Evolutionary conservation across 2,888 invertebrate species (phyloP), one percentile per base, ranked within the genome.

Genomic region (Metellina segmentata): DNA sequence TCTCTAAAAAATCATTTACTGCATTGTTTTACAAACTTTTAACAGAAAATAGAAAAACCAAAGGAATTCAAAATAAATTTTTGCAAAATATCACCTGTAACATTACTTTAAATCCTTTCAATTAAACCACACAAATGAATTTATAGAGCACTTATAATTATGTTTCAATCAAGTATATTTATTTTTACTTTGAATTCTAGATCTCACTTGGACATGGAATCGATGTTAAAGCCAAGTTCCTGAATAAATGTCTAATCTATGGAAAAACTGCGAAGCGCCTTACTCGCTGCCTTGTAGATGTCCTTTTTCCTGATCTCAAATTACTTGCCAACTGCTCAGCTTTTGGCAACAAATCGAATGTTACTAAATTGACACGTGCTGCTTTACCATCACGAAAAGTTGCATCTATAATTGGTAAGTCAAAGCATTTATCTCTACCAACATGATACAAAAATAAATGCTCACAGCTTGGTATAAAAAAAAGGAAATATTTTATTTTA

Each of bases 271-370:
- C 85, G 7, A 88, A 83, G 34, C 83, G 48, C 51, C 77, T 92
- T 13, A 89, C 91, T 19, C 83, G 91, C 7, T 89, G 81, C n/a
- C 75, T 92, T 34, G 74, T 92, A 16, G 89, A 89, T 92, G 81
- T 89, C 34, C 48, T 92, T 34, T 92, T 92, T 19, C 89, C 91
- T 9, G 88, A 85, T 52, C 70, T 70, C 9, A 90, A 90, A 81
- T 51, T 89, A 53, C 85, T 92, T 7, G 91, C 89, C 19, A 20
- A 72, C 52, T 89, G 91, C 81, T 89, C 85, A 52, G 91, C 91
- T 11, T 92, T 88, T 81, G 91, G 91, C 11, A 89, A 92, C 48
- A 92, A 92, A 61, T 92, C 91, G 7, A 83, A 88, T 85, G 85
- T 89, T 6, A 92, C 91, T 19, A 92, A 89, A 19, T 70, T 89